Evolutionary conservation across 2,113 vertebrate genomes (phyloP), one percentile per base, ranked within the genome.

Genomic region (Panthera tigris): DNA sequence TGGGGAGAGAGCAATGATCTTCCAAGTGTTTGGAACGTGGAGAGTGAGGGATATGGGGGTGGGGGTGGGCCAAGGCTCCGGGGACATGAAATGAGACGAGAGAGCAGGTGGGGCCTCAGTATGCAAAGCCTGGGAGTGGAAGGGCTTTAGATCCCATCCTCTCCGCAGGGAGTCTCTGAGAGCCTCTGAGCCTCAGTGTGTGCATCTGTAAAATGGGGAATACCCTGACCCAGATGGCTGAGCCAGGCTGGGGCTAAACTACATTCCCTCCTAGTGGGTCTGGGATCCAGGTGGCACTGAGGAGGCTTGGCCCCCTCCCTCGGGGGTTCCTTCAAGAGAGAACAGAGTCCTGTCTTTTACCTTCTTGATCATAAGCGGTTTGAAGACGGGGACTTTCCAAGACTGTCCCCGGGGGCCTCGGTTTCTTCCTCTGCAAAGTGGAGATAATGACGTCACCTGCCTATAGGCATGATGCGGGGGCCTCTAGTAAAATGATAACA

Each of bases 31-130:
- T 82, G 73, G 61, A 88, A 45, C 18, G 13, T 10, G 78, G 65
- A 39, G 23, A 39, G 33, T 18, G 14, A 76, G 5, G 63, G 69
- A 4, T 25, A 7, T 27, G 73, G 2, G 41, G 27, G 19, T 33
- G 1, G 73, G 41, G 41, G 1, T 15, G 13, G 25, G 15, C 41
- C 74, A 18, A 10, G 29, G 29, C 12, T 4, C 15, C 11, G 19
- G 33, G 50, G n/a, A 3, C 3, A 0, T 23, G 36, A 16, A 71
- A 29, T 27, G 6, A 71, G 16, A 27, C 0, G 33, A 66, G 27
- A 0, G 1, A 81, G n/a, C 1, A n/a, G 29, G 15, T 0, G 0
- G 9, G 55, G 13, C 18, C 48, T 14, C 29, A 55, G 68, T 16
- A 12, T 1, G 33, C 23, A n/a, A 23, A 36, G 39, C n/a, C 78